Percentiles rank a stretch among this genome's conserved stretches.
These are phyloP conservation scores for Dunckerocampus dactyliophorus DNA, from an alignment of 2,113 vertebrate genomes.

Conservation along the genomic window DNA sequence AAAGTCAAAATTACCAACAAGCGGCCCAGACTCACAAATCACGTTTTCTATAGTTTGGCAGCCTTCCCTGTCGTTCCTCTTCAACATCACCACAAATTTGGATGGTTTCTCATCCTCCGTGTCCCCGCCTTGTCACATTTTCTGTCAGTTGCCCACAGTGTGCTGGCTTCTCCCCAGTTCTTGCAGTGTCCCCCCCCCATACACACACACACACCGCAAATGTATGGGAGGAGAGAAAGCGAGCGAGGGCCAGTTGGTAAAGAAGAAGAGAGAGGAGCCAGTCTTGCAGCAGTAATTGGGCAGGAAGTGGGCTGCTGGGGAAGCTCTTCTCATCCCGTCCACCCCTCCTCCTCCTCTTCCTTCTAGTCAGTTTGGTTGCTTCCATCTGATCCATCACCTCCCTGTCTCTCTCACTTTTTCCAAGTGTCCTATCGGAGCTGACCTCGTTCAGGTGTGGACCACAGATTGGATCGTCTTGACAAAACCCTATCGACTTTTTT, in stretches of 20 bases:
- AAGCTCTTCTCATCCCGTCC: constrained; percentile 42
- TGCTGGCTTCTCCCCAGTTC: constrained; percentile 63
- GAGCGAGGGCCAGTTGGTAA: constrained; percentile 20
- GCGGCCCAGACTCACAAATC: neutral
- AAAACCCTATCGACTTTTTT: constrained; percentile 18
- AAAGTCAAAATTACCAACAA: too few species aligned
- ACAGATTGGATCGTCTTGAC: constrained; percentile 29
- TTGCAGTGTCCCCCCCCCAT: constrained; percentile 10
- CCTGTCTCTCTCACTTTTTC: constrained; percentile 15
- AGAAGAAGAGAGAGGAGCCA: constrained; percentile 23
- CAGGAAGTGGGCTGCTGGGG: constrained; percentile 64
- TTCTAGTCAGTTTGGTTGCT: constrained; percentile 43
- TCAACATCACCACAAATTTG: constrained; percentile 5
- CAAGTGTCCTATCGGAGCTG: constrained; percentile 53
- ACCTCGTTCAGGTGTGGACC: constrained; percentile 68
- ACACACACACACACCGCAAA: constrained; percentile 8
- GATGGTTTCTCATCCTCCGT: neutral
- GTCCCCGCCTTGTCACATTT: constrained; percentile 27
- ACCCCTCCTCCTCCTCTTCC: constrained; percentile 22
- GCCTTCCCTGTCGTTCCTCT: constrained; percentile 24
- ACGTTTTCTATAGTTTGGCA: constrained; percentile 29
- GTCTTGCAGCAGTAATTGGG: constrained; percentile 67
- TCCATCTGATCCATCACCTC: constrained; percentile 48
- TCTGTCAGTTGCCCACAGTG: constrained; percentile 46
- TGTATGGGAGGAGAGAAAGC: constrained; percentile 17